Conservation (phyloP, 2,797 vertebrate species). For the Urosaurus nigricauda region DNA sequence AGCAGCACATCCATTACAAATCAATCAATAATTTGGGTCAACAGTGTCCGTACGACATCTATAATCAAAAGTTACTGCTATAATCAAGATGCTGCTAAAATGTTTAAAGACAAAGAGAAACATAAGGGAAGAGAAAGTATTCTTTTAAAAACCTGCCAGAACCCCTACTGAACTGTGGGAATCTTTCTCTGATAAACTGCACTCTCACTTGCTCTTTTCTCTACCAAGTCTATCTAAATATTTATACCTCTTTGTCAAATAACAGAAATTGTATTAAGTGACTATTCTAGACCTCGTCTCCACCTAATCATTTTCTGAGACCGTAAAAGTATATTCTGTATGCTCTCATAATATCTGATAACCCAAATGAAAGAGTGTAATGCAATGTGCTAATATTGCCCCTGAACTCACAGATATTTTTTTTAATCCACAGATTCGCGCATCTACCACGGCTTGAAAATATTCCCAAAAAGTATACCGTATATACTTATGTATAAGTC, state of each 20-base stretch:
- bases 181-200: conserved; percentile 22
- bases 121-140: not conserved
- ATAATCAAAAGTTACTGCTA: not conserved
- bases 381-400: conserved; percentile 8
- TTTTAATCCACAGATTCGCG: no score
- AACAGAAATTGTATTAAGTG: not conserved
- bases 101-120: conserved; percentile 13
- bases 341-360: not conserved
- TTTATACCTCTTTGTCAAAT: not conserved
- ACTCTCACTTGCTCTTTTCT: conserved; percentile 9
- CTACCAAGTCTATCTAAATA: not conserved
- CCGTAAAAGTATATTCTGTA: not conserved
- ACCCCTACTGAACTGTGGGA: rapidly evolving
- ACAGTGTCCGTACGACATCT: not conserved
- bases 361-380: not conserved
- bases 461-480: no score
- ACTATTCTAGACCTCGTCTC: conserved; percentile 7
- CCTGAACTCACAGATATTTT: conserved; percentile 5
- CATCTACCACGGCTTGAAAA: no score
- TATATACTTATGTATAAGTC: no score
- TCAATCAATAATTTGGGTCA: no score
- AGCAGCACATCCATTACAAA: not conserved
- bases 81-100: not conserved
- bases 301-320: no score
- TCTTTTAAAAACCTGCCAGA: conserved; percentile 13